Evolutionary conservation across 2,113 vertebrate species (phyloP), one percentile per base, ranked within the genome.

Genomic region (Bothrops jararaca): DNA sequence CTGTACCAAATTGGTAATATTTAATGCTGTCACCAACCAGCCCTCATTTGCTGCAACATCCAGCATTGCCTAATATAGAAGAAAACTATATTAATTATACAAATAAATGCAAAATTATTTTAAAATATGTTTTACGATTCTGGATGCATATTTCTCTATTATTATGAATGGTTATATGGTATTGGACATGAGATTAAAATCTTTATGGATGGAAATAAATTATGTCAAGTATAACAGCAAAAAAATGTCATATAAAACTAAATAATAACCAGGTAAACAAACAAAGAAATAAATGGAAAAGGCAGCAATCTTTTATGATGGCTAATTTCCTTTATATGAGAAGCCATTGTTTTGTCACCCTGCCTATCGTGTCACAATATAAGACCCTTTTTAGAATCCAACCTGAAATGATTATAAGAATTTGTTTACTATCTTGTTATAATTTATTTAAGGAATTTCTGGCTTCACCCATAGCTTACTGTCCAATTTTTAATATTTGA

Each of bases 31-130:
- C 45, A 99, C 98, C 60, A 99, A 97, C 99, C 99, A 99, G 91
- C 99, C 99, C 91, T 99, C 98, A 42, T 98, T 98, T 22, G 99
- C 99, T 94, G 98, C 98, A 42, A 99, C 98, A 90, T 99, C 99
- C 97, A 99, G 96, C 98, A 99, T 99, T 9, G 99, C 99, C 99
- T 99, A 94, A 85, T n/a, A 91, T n/a, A 11, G 69, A 94, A 92
- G 69, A 92, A 11, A 18, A 50, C 26, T 1, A 94, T 56, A 0
- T 3, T 0, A n/a, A 20, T n/a, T 89, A 86, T 8, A 2, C 92
- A 93, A 24, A 53, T 29, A 15, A 53, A 86, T 8, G 10, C 2
- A 85, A 92, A 34, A 5, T 22, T 50, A 54, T 3, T 42, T 88
- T 88, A 23, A 52, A 26, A 42, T 45, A 74, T 56, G 23, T 56